Evolutionary conservation across 2,113 vertebrate species (phyloP).

Genomic region (Lycaon pictus): DNA sequence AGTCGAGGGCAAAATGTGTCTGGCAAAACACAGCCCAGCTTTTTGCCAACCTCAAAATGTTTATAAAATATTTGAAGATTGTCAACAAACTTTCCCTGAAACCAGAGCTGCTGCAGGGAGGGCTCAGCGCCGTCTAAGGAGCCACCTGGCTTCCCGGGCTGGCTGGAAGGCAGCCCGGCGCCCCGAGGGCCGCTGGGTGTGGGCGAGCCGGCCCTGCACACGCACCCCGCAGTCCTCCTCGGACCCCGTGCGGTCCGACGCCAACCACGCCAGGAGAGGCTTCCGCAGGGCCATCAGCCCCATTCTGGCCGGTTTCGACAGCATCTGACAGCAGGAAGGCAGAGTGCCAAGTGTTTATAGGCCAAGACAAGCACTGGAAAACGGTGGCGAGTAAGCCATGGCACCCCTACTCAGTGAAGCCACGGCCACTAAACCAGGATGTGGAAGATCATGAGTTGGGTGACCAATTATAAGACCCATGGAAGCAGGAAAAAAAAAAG

Average conservation of each 20-base stretch:
- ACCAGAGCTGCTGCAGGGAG: not conserved
- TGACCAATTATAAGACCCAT: accelerated
- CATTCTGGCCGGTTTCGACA: not conserved
- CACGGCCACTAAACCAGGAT: accelerated
- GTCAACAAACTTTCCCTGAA: conserved; percentile 26
- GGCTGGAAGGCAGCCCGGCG: not conserved
- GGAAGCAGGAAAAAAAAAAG: not conserved
- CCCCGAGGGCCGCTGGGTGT: not conserved
- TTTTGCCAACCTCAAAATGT: not conserved
- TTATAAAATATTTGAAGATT: conserved; percentile 27
- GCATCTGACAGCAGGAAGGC: not conserved
- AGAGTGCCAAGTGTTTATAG: not conserved
- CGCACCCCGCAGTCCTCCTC: not conserved
- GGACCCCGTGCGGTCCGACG: accelerated
- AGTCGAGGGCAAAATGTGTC: conserved; percentile 49
- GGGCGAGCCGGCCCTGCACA: too few species aligned
- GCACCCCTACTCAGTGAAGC: accelerated
- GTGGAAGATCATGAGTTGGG: accelerated
- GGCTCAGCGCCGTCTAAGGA: not conserved
- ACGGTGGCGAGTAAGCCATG: accelerated
- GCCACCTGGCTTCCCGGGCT: not conserved
- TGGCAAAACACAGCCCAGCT: conserved; percentile 33
- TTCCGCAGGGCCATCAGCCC: accelerated
- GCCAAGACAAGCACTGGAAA: not conserved
- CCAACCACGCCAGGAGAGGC: not conserved